Evolutionary conservation across 2,797 vertebrate genomes (phyloP).

Genomic region (Micrastur ruficollis): DNA sequence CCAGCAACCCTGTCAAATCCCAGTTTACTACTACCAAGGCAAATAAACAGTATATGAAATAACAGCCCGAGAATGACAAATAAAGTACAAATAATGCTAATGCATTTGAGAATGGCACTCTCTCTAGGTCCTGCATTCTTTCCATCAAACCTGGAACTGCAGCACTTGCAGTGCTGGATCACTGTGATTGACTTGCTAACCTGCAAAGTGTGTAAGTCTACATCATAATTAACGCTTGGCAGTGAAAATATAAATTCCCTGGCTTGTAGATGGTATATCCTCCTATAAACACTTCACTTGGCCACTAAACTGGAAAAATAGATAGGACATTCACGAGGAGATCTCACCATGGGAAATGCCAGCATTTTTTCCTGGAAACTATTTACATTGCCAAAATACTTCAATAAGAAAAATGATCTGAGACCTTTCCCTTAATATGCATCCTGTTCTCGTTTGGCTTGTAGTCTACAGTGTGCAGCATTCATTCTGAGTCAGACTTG

Average conservation of each 20-base stretch:
- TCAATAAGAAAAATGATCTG: slow-evolving; percentile 57
- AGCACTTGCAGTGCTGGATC: neutral
- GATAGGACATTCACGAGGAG: slow-evolving; percentile 54
- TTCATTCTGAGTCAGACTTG: slow-evolving; percentile 42
- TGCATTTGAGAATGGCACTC: neutral
- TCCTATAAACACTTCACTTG: slow-evolving; percentile 47
- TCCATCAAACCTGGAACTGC: neutral
- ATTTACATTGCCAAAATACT: slow-evolving; percentile 26
- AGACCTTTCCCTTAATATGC: slow-evolving; percentile 1
- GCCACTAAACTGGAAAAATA: slow-evolving; percentile 52
- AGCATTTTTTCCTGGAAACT: slow-evolving; percentile 18
- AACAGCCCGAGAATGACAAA: neutral
- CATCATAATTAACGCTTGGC: slow-evolving; percentile 47
- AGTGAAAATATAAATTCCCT: slow-evolving; percentile 24
- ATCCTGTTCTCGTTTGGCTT: slow-evolving; percentile 38
- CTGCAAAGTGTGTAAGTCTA: neutral
- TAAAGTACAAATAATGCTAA: neutral
- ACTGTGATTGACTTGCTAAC: slow-evolving; percentile 22
- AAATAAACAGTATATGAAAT: neutral
- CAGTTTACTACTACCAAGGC: neutral
- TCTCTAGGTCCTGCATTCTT: neutral
- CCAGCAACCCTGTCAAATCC: neutral
- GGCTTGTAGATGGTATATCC: slow-evolving; percentile 34
- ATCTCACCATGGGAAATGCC: neutral
- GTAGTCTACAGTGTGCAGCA: slow-evolving; percentile 37